Conservation (phyloP, 1,140 invertebrate genomes). For the Anastrepha obliqua region DNA sequence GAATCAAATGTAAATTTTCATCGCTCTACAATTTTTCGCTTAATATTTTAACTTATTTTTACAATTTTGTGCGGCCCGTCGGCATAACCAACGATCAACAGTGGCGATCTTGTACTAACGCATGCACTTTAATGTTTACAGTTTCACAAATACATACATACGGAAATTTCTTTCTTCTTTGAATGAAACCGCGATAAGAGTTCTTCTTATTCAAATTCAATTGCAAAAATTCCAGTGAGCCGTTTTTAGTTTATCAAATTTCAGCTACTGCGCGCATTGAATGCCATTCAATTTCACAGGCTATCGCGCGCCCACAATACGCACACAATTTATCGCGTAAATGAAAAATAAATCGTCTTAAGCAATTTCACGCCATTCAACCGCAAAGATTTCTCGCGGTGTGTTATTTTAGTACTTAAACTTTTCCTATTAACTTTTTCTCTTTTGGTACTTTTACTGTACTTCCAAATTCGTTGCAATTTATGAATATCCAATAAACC, state of each 20-base stretch:
- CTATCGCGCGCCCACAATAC: not conserved
- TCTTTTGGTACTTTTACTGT: not conserved
- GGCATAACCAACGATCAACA: too few species aligned
- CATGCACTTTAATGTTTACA: too few species aligned
- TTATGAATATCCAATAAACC: not conserved
- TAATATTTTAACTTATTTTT: not conserved
- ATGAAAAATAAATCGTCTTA: slow-evolving; percentile 8
- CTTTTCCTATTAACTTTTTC: not conserved
- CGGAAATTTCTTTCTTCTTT: not conserved
- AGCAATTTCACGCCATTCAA: not conserved
- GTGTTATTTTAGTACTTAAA: not conserved
- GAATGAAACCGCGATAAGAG: slow-evolving; percentile 16
- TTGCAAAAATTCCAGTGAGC: not conserved
- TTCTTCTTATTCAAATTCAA: not conserved
- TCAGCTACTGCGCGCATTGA: not conserved
- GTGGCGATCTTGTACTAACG: too few species aligned
- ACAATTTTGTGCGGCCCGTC: too few species aligned
- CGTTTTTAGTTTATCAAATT: not conserved
- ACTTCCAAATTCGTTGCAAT: not conserved
- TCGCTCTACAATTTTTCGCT: too few species aligned
- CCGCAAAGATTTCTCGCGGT: not conserved
- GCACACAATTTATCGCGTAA: slow-evolving; percentile 1
- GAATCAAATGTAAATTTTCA: too few species aligned
- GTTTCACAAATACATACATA: too few species aligned
- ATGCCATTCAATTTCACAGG: slow-evolving; percentile 20